Evolutionary conservation across 2,113 vertebrate genomes (phyloP).

Genomic region (Herpailurus yagouaroundi): DNA sequence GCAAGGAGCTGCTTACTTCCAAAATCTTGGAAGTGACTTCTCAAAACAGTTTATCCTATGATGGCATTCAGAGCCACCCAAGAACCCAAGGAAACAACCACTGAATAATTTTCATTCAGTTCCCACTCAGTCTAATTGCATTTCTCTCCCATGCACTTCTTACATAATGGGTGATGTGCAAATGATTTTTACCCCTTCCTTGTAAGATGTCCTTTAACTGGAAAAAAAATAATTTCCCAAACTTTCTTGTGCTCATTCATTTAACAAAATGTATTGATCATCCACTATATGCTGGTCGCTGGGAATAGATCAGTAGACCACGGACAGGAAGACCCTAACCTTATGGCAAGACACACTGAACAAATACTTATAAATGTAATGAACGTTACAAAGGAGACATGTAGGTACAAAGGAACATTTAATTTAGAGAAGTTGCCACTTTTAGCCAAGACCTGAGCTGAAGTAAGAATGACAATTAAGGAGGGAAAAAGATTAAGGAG

Average conservation of each 20-base stretch:
- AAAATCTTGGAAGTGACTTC: not conserved
- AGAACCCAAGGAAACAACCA: conserved; percentile 32
- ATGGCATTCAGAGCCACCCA: not conserved
- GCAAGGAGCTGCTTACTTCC: conserved; percentile 20
- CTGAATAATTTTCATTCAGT: conserved; percentile 1
- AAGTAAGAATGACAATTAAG: not conserved
- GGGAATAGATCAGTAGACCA: not conserved
- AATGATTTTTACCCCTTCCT: conserved; percentile 24
- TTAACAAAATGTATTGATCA: not conserved
- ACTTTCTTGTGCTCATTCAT: conserved; percentile 6
- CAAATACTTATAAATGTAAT: not conserved
- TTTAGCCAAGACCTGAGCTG: conserved; percentile 27
- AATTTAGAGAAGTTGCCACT: conserved; percentile 8
- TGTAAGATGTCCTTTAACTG: not conserved
- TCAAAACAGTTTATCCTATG: conserved; percentile 6
- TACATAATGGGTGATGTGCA: not conserved
- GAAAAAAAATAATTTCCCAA: not conserved
- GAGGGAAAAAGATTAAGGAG: not conserved
- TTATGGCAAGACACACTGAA: conserved; percentile 7
- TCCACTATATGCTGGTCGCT: not conserved
- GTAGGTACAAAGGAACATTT: not conserved
- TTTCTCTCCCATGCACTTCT: not conserved
- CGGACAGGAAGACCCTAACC: not conserved
- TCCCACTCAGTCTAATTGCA: not conserved
- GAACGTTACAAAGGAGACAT: not conserved